phyloP scores from a whole-genome alignment of 2,888 invertebrate genomes.

The Orthosia gothica region DNA sequence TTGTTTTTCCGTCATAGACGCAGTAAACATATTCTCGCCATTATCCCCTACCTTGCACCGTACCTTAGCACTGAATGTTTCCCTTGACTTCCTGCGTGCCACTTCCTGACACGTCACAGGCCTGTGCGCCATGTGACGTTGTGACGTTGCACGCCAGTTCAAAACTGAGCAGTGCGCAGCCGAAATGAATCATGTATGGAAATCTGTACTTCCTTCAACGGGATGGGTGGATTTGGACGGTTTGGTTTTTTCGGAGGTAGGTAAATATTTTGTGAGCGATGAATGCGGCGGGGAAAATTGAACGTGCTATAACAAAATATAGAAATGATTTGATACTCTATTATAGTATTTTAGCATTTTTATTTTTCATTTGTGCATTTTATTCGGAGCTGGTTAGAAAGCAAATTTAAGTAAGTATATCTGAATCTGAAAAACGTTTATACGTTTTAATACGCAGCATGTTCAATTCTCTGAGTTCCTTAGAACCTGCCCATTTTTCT shows the following conservation, averaged over 20 bases:
- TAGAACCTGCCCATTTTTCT: conserved; percentile 8
- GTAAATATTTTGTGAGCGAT: too few relatives aligned
- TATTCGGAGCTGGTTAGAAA: too few relatives aligned
- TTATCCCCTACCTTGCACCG: conserved; percentile 63
- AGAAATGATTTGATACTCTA: background rate
- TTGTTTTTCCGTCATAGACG: too few relatives aligned
- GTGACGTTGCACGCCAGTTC: conserved; percentile 68
- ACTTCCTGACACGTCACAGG: conserved; percentile 87
- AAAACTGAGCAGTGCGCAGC: conserved; percentile 55
- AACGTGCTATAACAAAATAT: background rate
- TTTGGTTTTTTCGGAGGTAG: background rate
- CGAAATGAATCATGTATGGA: conserved; percentile 64
- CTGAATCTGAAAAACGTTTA: too few relatives aligned
- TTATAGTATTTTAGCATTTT: too few relatives aligned
- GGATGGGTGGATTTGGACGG: conserved; percentile 9
- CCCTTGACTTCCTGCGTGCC: conserved; percentile 85
- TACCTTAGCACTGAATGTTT: conserved; percentile 75
- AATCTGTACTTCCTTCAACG: conserved; percentile 52
- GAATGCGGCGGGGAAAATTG: background rate
- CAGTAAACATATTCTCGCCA: conserved; percentile 39
- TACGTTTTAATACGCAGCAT: too few relatives aligned
- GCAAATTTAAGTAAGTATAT: too few relatives aligned
- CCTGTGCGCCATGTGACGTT: conserved; percentile 80
- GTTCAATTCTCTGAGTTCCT: too few relatives aligned
- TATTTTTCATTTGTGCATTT: too few relatives aligned